Evolutionary conservation across 2,888 invertebrate genomes (phyloP).

Genomic region (Galerucella calmariensis): DNA sequence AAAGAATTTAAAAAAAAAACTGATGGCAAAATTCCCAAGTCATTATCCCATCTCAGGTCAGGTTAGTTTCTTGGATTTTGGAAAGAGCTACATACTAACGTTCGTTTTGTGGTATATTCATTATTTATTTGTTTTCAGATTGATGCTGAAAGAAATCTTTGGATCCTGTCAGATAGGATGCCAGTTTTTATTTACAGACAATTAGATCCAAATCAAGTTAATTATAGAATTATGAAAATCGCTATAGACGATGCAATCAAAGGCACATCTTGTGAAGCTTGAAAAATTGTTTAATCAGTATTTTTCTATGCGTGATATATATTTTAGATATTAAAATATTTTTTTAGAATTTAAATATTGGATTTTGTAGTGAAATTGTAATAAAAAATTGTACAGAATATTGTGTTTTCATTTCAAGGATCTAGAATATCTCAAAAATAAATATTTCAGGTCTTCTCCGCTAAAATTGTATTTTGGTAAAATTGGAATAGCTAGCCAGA

Average conservation of each 20-base stretch:
- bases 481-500: too few relatives aligned
- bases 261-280: constrained; percentile 62
- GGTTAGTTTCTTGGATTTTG: neutral
- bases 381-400: too few relatives aligned
- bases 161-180: constrained; percentile 83
- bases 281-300: constrained; percentile 29
- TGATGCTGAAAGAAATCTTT: constrained; percentile 72
- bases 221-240: constrained; percentile 70
- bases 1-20: too few relatives aligned
- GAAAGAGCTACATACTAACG: neutral
- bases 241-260: constrained; percentile 63
- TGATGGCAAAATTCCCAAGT: too few relatives aligned
- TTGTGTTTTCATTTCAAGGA: too few relatives aligned
- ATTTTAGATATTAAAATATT: neutral
- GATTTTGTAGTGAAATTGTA: too few relatives aligned
- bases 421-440: too few relatives aligned
- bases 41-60: too few relatives aligned
- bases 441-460: too few relatives aligned
- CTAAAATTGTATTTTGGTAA: too few relatives aligned
- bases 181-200: constrained; percentile 76
- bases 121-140: constrained; percentile 65
- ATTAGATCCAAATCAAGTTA: constrained; percentile 75
- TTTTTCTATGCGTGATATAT: neutral
- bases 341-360: too few relatives aligned
- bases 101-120: neutral